Evolutionary conservation across 2,888 invertebrate species (phyloP).

Genomic region (Acronicta leporina): DNA sequence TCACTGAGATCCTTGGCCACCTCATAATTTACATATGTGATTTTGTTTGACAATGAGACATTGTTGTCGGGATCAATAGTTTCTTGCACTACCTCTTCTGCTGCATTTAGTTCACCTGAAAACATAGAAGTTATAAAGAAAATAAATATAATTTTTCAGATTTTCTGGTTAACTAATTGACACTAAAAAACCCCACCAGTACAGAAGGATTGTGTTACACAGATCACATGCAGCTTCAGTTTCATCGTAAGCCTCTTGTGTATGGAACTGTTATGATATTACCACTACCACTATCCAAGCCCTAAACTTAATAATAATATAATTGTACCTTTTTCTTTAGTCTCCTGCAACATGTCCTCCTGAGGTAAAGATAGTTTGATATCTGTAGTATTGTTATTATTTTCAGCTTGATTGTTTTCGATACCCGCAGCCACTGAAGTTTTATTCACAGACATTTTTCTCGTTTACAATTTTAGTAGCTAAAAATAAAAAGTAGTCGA

Average conservation of each 20-base stretch:
- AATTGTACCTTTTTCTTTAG: not conserved
- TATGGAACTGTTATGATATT: no score
- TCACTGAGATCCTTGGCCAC: not conserved
- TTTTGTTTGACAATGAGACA: not conserved
- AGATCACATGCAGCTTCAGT: no score
- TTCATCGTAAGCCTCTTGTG: no score
- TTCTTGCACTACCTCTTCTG: not conserved
- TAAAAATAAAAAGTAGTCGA: not conserved
- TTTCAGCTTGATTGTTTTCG: constrained; percentile 11
- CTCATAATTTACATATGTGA: not conserved
- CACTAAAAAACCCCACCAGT: no score
- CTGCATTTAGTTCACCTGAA: not conserved
- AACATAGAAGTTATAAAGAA: not conserved
- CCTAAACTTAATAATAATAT: no score
- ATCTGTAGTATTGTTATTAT: not conserved
- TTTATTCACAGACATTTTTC: constrained; percentile 24
- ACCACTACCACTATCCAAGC: no score
- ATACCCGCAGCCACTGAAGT: not conserved
- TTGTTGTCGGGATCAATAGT: not conserved
- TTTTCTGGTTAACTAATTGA: no score
- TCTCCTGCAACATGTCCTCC: not conserved
- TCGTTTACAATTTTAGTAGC: not conserved
- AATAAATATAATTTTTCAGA: no score
- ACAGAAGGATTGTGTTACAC: no score
- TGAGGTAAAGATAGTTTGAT: not conserved